phyloP scores from a whole-genome alignment of 2,113 vertebrate genomes.

The Solea senegalensis region DNA sequence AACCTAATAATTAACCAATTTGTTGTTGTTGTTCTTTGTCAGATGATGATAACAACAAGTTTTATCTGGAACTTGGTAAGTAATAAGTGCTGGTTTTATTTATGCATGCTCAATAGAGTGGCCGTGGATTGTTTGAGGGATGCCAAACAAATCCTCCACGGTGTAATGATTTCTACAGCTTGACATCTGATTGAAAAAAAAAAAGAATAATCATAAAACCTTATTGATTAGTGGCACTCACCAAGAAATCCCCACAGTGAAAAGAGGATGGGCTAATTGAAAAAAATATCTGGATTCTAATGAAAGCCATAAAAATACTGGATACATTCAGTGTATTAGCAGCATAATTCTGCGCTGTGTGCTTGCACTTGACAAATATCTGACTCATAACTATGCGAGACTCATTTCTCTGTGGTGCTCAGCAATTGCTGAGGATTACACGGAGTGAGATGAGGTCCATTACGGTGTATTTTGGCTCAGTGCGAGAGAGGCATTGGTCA shows the following conservation, averaged over 20 bases:
- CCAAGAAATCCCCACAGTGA: not conserved
- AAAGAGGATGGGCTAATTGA: constrained; percentile 4
- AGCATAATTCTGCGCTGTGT: not conserved
- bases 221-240: constrained; percentile 8
- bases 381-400: constrained; percentile 10
- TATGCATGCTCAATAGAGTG: not conserved
- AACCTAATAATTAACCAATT: not conserved
- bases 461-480: constrained; percentile 20
- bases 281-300: constrained; percentile 4
- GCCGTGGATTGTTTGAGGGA: not conserved
- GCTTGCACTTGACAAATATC: constrained; percentile 31
- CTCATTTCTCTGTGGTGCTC: not conserved
- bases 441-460: constrained; percentile 16
- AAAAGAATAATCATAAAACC: constrained; percentile 13
- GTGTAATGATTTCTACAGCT: not conserved
- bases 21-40: not conserved
- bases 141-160: not conserved
- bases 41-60: not conserved
- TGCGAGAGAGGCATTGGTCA: constrained; percentile 2
- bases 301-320: constrained; percentile 20
- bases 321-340: constrained; percentile 9
- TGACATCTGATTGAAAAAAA: constrained; percentile 4
- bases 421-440: constrained; percentile 24
- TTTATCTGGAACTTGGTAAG: not conserved
- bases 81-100: not conserved